These are phyloP conservation scores for Periparus ater DNA, from an alignment of 2,797 vertebrate genomes.

Conservation along the genomic window DNA sequence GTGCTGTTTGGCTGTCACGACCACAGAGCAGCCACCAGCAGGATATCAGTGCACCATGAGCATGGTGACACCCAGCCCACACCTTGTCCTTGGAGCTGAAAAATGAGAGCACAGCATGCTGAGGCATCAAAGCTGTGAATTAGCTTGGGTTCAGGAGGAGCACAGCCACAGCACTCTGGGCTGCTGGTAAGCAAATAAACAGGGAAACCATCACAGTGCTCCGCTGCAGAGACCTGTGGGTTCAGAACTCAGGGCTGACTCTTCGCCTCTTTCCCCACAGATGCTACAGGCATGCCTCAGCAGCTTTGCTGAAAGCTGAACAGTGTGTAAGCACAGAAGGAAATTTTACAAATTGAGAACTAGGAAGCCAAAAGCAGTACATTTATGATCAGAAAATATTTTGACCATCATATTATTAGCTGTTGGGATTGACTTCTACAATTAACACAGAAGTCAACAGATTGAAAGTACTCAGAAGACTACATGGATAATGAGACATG, in stretches of 20 bases:
- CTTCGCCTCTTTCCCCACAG: neutral
- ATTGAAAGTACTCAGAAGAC: neutral
- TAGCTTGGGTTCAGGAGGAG: neutral
- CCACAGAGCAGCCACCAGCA: neutral
- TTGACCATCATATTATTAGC: neutral
- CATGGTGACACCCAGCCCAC: neutral
- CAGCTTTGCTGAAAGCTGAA: neutral
- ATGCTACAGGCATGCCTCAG: neutral
- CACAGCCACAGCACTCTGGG: neutral
- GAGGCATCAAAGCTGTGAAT: neutral
- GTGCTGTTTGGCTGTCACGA: neutral
- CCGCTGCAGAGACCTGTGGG: neutral
- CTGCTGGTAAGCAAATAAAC: neutral
- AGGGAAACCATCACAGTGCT: neutral
- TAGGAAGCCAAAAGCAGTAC: neutral
- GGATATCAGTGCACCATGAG: neutral
- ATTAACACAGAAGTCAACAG: neutral
- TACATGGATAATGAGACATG: neutral
- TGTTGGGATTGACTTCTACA: neutral
- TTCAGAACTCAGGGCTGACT: neutral
- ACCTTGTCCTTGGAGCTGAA: neutral
- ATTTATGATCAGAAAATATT: neutral
- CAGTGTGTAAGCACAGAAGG: neutral
- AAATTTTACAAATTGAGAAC: neutral
- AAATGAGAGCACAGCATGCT: neutral